These are phyloP conservation scores for Moxostoma hubbsi DNA, from an alignment of 2,797 vertebrate species.

Conservation along the genomic window DNA sequence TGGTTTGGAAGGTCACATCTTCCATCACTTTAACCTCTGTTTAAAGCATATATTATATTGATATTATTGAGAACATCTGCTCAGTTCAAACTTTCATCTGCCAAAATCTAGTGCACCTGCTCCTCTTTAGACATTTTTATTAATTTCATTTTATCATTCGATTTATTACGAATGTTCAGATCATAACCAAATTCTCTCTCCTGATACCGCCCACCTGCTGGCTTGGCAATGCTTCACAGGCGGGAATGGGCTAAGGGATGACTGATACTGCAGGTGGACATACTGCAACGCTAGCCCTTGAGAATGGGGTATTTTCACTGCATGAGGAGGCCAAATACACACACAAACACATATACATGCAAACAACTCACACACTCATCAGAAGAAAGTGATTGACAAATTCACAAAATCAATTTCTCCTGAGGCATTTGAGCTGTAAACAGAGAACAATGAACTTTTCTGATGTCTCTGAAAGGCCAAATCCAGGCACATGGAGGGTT, in stretches of 20 bases:
- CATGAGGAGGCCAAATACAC: conserved; percentile 10
- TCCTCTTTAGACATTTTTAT: conserved; percentile 57
- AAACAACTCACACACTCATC: background rate
- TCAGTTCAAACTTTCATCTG: conserved; percentile 37
- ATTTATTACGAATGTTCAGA: conserved; percentile 57
- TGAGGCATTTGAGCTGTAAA: background rate
- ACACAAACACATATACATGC: background rate
- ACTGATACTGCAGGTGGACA: conserved; percentile 45
- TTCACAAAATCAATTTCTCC: conserved; percentile 4
- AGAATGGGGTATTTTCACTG: conserved; percentile 32
- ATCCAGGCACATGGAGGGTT: conserved; percentile 22
- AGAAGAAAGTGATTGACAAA: background rate
- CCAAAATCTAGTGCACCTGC: conserved; percentile 58
- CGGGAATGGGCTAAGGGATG: conserved; percentile 52
- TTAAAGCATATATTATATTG: conserved; percentile 33
- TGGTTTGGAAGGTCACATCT: conserved; percentile 48
- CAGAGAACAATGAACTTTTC: conserved; percentile 25
- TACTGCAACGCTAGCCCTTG: conserved; percentile 32
- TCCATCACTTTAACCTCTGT: conserved; percentile 22
- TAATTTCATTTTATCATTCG: conserved; percentile 53
- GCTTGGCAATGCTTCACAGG: conserved; percentile 58
- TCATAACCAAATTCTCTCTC: conserved; percentile 57
- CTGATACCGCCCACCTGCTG: conserved; percentile 58
- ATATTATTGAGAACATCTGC: conserved; percentile 51
- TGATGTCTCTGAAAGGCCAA: conserved; percentile 19